A percentile compares a stretch with the other conserved stretches of the same genome.
These are phyloP conservation scores for Myathropa florea DNA, from an alignment of 2,888 invertebrate species.

Conservation along the genomic window DNA sequence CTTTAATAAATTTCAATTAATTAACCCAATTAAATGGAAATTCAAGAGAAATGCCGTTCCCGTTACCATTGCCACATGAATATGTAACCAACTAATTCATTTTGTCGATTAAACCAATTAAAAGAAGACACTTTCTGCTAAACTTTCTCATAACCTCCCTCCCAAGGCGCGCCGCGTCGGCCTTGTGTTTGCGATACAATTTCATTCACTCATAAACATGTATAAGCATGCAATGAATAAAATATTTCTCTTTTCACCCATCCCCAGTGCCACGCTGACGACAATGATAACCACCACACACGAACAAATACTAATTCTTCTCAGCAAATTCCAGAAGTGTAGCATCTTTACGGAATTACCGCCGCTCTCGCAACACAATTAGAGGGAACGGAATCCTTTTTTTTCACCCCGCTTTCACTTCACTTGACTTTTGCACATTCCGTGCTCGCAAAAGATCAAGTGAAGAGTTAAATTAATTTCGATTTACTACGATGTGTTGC, in stretches of 20 bases:
- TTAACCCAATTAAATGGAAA: slow-evolving; percentile 71
- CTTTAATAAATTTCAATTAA: slow-evolving; percentile 69
- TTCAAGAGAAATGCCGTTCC: slow-evolving; percentile 64
- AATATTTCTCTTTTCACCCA: slow-evolving; percentile 5
- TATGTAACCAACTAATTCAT: slow-evolving; percentile 71
- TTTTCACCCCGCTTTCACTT: not conserved
- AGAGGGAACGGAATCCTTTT: slow-evolving; percentile 29
- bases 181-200: slow-evolving; percentile 38
- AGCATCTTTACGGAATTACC: slow-evolving; percentile 35
- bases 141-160: slow-evolving; percentile 61
- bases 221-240: slow-evolving; percentile 59
- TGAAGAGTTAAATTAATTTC: slow-evolving; percentile 68
- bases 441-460: slow-evolving; percentile 60
- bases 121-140: slow-evolving; percentile 68
- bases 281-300: not conserved
- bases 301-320: not conserved
- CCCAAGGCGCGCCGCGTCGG: not conserved
- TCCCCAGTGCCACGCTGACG: not conserved
- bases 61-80: slow-evolving; percentile 51
- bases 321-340: slow-evolving; percentile 12
- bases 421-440: slow-evolving; percentile 1
- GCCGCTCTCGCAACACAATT: slow-evolving; percentile 17
- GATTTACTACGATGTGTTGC: slow-evolving; percentile 40
- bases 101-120: slow-evolving; percentile 71
- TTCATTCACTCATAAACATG: slow-evolving; percentile 41